Base-by-base conservation (phyloP, 2,888 invertebrate species). In the Monopis laevigella region DNA sequence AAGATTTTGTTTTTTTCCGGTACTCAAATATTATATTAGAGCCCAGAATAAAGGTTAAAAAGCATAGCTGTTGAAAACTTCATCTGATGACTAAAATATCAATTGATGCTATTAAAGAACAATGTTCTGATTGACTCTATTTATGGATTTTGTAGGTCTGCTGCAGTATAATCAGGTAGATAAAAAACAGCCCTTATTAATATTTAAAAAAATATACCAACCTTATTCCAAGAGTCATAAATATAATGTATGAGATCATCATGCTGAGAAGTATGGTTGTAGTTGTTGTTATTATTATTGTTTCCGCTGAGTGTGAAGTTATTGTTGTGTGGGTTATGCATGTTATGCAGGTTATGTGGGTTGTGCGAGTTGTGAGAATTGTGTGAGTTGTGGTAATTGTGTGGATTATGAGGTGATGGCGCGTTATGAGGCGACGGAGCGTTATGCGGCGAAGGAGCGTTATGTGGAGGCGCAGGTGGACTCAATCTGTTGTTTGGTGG, bases 201-300 rank as follows among this genome's bases (percentile, higher is more conserved):
- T 21, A 13, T 2, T 21, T 21, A n/a, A 27, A 21, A 41, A 16
- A n/a, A 34, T 38, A 18, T 29, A 40, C 44, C 56, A 47, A 87
- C 87, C 81, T 86, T 86, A 64, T 83, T 86, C 89, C 89, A 89
- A 43, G 88, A 89, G 51, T 91, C 91, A 59, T 85, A 87, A 50
- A 92, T 89, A 58, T 89, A 92, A 59, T 86, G 88, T 51, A 92
- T 90, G 56, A 92, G 75, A 65, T 91, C 91, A 58, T 90, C 90
- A 52, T 92, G 90, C 50, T 88, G 88, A 3, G 59, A 55, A 1
- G 50, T 49, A 49, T 65, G 32, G 7, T 14, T 50, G 29, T 45
- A 46, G 8, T 50, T 52, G n/a, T 49, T 46, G 45, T 54, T 52
- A 16, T 53, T 49, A 36, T 54, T 49, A 21, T 52, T 51, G 39